Evolutionary conservation across 2,797 vertebrate genomes (phyloP).

Genomic region (Tragopan temminckii): DNA sequence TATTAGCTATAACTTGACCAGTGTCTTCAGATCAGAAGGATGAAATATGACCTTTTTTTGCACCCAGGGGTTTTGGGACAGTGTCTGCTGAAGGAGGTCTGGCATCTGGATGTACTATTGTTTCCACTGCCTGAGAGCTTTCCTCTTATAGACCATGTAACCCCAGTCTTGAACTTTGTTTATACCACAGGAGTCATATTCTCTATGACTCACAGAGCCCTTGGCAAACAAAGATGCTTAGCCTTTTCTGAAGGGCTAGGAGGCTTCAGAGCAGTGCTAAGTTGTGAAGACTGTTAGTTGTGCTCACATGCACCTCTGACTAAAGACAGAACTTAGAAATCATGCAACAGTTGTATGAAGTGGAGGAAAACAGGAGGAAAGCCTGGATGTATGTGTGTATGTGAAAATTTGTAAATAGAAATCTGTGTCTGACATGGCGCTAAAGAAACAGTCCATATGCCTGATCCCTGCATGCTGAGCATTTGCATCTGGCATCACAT

Average conservation of each 20-base stretch:
- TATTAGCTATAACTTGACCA: neutral
- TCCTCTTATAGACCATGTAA: constrained; percentile 53
- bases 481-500: neutral
- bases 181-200: constrained; percentile 54
- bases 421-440: neutral
- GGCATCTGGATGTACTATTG: constrained; percentile 45
- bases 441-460: neutral
- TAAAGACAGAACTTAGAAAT: neutral
- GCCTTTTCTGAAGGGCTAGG: constrained; percentile 3
- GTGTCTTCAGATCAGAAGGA: neutral
- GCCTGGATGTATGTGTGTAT: fast-evolving
- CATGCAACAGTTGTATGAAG: neutral
- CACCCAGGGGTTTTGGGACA: neutral
- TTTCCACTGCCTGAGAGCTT: constrained; percentile 51
- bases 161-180: constrained; percentile 59
- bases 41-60: neutral
- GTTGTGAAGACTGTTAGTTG: neutral
- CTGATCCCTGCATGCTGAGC: neutral
- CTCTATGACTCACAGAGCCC: constrained; percentile 42
- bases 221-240: constrained; percentile 42
- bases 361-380: neutral
- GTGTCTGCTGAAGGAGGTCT: constrained; percentile 21
- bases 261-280: neutral
- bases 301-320: neutral
- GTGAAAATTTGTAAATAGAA: neutral